phyloP scores from a whole-genome alignment of 2,888 invertebrate genomes.

The Nemoura dubitans region DNA sequence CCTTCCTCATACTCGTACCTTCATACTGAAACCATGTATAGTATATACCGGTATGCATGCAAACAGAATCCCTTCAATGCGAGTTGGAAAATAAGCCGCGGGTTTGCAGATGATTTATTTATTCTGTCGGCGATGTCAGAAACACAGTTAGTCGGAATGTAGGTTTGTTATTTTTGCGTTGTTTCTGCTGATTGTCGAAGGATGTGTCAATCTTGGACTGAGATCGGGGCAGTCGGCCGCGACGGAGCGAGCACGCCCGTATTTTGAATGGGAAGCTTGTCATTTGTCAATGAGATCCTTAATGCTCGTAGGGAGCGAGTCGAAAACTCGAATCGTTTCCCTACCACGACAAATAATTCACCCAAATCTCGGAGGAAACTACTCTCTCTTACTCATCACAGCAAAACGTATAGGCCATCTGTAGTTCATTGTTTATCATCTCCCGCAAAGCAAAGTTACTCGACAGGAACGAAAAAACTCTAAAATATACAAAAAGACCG shows the following conservation, averaged over 20 bases:
- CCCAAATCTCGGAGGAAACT: constrained; percentile 19
- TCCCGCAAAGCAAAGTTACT: neutral
- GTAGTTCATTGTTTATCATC: constrained; percentile 16
- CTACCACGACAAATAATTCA: neutral
- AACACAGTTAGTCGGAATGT: neutral
- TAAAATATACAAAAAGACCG: neutral
- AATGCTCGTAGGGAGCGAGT: too few species aligned
- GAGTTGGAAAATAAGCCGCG: neutral
- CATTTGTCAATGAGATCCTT: neutral
- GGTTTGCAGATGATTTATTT: neutral
- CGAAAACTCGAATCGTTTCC: too few species aligned
- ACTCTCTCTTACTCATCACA: constrained; percentile 21
- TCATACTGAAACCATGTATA: too few species aligned
- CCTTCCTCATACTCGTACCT: neutral
- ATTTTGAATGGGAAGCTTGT: neutral
- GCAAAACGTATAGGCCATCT: constrained; percentile 3
- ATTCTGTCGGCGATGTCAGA: neutral
- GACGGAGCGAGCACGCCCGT: neutral
- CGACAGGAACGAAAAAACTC: constrained; percentile 7
- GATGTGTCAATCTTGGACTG: neutral
- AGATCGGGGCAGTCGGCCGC: neutral
- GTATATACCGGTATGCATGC: neutral
- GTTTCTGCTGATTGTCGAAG: neutral
- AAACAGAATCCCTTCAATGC: neutral
- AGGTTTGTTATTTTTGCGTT: neutral